phyloP scores from a whole-genome alignment of 2,797 vertebrate genomes.

The Falco rusticolus region DNA sequence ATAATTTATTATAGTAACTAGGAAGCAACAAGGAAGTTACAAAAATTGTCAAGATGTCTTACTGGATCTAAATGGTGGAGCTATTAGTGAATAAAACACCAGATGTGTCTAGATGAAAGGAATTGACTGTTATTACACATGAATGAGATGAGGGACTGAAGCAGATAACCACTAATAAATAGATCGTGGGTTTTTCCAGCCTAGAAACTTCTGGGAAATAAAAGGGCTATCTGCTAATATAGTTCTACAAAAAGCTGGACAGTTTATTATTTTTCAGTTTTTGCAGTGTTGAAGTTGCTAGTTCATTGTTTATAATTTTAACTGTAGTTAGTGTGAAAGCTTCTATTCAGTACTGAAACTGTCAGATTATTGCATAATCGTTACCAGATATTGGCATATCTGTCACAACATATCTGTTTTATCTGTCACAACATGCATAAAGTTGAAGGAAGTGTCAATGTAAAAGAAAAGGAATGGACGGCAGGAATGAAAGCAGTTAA shows the following conservation, averaged over 20 bases:
- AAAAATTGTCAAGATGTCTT: not conserved
- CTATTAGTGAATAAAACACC: not conserved
- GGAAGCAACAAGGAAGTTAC: not conserved
- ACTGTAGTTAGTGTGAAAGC: not conserved
- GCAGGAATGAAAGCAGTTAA: not conserved
- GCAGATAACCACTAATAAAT: not conserved
- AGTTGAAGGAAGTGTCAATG: not conserved
- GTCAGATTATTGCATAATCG: not conserved
- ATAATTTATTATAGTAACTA: not conserved
- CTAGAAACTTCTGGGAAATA: not conserved
- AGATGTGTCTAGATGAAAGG: not conserved
- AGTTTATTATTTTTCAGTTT: not conserved
- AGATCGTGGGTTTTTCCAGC: not conserved
- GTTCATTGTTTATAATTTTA: not conserved
- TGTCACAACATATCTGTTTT: not conserved
- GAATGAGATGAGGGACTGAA: not conserved
- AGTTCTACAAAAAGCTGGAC: not conserved
- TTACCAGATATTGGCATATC: not conserved
- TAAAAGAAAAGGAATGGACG: not conserved
- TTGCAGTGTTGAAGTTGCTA: not conserved
- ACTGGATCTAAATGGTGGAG: not conserved
- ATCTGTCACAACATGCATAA: not conserved
- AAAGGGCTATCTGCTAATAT: not conserved
- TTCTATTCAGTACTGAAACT: not conserved
- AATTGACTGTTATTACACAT: accelerated